Base-by-base conservation (phyloP, 2,113 vertebrate species). In the Seriola rivoliana region DNA sequence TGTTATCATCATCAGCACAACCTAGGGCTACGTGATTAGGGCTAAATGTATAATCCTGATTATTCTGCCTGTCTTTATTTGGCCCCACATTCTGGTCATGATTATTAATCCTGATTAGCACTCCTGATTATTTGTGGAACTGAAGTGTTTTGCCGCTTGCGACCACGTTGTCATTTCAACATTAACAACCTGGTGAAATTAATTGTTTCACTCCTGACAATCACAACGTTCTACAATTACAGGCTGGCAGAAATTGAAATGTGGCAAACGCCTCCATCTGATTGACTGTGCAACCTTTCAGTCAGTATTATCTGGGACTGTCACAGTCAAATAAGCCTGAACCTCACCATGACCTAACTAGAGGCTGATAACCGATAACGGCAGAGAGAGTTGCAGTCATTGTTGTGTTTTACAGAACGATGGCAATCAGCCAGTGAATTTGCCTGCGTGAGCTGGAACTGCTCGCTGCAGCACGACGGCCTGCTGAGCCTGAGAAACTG, bases 401-500 rank as follows among this genome's bases (percentile, higher is more conserved):
- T 85, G 55, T 78, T 78, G 65, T 70, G 64, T 84, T 85, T 89
- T 75, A 80, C 74, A 75, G 65, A 72, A 3, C 32, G 50, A 52
- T 87, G 80, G 84, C 80, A 76, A 86, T 79, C 74, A 69, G 70
- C 71, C 80, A 71, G 54, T 52, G 50, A 89, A 70, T 73, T 73
- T 76, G 66, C 55, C 70, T 72, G 84, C 66, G 12, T 70, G 75
- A 81, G 77, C 75, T 67, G 75, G 54, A 86, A 72, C 59, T 23
- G 55, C 54, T 52, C 44, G 63, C 78, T 76, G 85, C 88, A 75
- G 85, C 74, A 54, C 42, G 42, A 13, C 17, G 14, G 76, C 80
- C 2, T 25, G 86, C 78, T 68, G 85, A 74, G 81, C 63, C 81
- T 73, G 78, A 88, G 82, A 83, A 88, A 72, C 78, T 76, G 82